Percentiles rank a stretch among this genome's conserved stretches.
These are phyloP conservation scores for Drosophila helvetica DNA, from an alignment of 2,888 invertebrate genomes.

Conservation along the genomic window DNA sequence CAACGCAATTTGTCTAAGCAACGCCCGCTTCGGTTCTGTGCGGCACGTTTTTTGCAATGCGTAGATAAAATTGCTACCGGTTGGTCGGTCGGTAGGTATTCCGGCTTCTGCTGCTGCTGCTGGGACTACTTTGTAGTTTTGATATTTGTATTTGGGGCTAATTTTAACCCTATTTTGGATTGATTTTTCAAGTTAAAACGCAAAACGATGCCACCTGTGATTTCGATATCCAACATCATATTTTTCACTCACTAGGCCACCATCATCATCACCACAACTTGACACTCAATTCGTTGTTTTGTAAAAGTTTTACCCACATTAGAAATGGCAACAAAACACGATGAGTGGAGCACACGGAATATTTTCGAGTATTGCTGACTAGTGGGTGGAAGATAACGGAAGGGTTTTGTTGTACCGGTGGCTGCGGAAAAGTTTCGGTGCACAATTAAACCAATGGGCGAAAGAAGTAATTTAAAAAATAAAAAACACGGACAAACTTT, in stretches of 20 bases:
- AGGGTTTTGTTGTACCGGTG: conserved; percentile 41
- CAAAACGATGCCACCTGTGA: conserved; percentile 44
- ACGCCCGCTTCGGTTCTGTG: conserved; percentile 44
- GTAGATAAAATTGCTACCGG: conserved; percentile 57
- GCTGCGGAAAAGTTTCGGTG: conserved; percentile 52
- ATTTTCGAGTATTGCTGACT: conserved; percentile 37
- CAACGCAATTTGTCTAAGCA: conserved; percentile 76
- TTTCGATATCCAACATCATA: conserved; percentile 5
- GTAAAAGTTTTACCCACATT: neutral
- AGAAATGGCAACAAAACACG: conserved; percentile 27
- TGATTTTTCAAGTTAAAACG: conserved; percentile 64
- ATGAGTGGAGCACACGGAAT: conserved; percentile 57
- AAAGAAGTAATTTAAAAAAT: conserved; percentile 62
- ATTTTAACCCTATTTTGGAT: conserved; percentile 71
- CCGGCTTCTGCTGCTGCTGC: conserved; percentile 2
- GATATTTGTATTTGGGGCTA: conserved; percentile 35
- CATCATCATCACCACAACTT: neutral
- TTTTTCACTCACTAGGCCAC: conserved; percentile 12
- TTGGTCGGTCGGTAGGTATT: conserved; percentile 27
- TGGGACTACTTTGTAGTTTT: conserved; percentile 24
- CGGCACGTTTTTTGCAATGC: conserved; percentile 64
- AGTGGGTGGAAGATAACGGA: conserved; percentile 38
- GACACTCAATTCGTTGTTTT: conserved; percentile 14
- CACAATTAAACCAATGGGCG: conserved; percentile 58
- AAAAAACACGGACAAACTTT: conserved; percentile 70